A percentile compares a stretch with the other conserved stretches of the same genome.
Evolutionary conservation across 2,797 vertebrate genomes (phyloP).

Genomic region (Mastacembelus armatus): DNA sequence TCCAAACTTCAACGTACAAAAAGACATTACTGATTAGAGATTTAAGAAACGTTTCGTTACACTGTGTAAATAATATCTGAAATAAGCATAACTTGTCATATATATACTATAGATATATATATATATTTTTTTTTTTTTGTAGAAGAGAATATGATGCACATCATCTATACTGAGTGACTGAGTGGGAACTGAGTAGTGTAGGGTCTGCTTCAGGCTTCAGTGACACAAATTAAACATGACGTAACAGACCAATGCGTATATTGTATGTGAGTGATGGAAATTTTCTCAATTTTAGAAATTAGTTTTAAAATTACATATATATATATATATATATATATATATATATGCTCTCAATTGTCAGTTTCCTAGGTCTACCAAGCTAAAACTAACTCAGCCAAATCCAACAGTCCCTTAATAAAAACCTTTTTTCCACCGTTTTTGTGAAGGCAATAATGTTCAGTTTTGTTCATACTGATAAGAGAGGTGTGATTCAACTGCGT

Average conservation of each 20-base stretch:
- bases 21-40: constrained; percentile 39
- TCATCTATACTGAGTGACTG: constrained; percentile 69
- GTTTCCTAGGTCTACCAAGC: background rate
- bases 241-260: constrained; percentile 73
- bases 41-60: constrained; percentile 46
- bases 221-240: constrained; percentile 67
- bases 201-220: constrained; percentile 69
- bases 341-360: no score
- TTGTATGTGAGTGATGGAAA: constrained; percentile 76
- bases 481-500: no score
- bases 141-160: constrained; percentile 76
- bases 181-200: constrained; percentile 70
- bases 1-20: constrained; percentile 16
- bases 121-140: constrained; percentile 63
- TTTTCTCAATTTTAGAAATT: constrained; percentile 74
- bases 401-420: no score
- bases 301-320: constrained; percentile 68
- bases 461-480: no score
- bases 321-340: constrained; percentile 44
- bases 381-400: background rate
- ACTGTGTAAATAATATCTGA: constrained; percentile 79
- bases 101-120: constrained; percentile 35
- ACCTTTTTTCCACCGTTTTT: no score
- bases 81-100: constrained; percentile 74
- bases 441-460: no score